Conservation (phyloP, 2,888 invertebrate genomes). For the Epinotia bilunana region DNA sequence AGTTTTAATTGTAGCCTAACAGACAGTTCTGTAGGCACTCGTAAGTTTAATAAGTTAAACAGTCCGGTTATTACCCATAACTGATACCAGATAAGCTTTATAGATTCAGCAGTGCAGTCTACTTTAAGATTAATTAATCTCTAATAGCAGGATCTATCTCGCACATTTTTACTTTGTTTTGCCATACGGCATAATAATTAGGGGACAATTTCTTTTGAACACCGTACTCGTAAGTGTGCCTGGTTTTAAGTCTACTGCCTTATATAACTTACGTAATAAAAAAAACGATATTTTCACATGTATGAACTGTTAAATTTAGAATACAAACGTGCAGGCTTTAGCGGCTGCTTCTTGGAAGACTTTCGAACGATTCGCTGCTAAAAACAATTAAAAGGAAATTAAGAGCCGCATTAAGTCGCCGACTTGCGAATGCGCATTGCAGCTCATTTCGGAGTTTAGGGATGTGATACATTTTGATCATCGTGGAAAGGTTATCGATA, state of each 20-base stretch:
- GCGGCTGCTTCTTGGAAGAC: constrained; percentile 67
- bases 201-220: background rate
- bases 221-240: background rate
- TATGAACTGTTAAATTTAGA: constrained; percentile 34
- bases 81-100: background rate
- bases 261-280: constrained; percentile 5
- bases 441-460: constrained; percentile 66
- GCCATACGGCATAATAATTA: background rate
- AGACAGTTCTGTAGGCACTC: too few species aligned
- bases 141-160: background rate
- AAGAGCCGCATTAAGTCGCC: constrained; percentile 76
- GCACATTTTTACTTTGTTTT: background rate
- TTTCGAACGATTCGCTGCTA: constrained; percentile 69
- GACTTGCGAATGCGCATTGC: constrained; percentile 71
- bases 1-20: background rate
- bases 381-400: constrained; percentile 83
- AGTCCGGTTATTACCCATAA: constrained; percentile 1
- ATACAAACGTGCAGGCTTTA: constrained; percentile 42
- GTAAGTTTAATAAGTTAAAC: background rate
- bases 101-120: background rate
- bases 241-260: background rate
- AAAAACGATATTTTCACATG: background rate
- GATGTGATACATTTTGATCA: constrained; percentile 53
- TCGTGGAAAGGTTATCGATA: constrained; percentile 48
- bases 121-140: background rate